Percentiles rank a stretch among this genome's conserved stretches.
These are phyloP conservation scores for Eilema caniola DNA, from an alignment of 2,888 invertebrate genomes.

Conservation along the genomic window DNA sequence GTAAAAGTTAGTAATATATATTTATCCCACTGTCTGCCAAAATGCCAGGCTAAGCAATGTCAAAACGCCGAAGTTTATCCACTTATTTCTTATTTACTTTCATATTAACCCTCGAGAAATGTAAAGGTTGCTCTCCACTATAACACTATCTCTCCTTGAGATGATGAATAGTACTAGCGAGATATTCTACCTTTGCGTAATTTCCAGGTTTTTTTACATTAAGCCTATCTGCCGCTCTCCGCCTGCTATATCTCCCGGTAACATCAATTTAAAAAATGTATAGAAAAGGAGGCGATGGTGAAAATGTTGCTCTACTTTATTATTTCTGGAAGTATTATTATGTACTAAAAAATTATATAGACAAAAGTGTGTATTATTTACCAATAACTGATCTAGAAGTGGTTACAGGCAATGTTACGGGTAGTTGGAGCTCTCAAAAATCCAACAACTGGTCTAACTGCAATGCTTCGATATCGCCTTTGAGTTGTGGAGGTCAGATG, in stretches of 20 bases:
- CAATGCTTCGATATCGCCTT: too few species aligned
- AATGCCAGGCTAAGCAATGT: not conserved
- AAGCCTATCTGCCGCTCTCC: constrained; percentile 32
- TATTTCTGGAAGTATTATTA: not conserved
- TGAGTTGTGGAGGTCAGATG: too few species aligned
- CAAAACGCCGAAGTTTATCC: not conserved
- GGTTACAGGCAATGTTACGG: too few species aligned
- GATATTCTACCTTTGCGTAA: constrained; percentile 14
- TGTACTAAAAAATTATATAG: too few species aligned
- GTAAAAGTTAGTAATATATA: too few species aligned
- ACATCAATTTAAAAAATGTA: constrained; percentile 33
- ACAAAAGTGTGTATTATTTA: not conserved
- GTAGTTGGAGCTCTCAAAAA: too few species aligned
- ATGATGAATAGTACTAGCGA: not conserved
- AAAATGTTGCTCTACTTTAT: constrained; percentile 23
- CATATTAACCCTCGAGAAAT: not conserved
- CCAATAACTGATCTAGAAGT: too few species aligned
- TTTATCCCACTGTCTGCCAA: not conserved
- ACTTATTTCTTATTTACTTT: not conserved
- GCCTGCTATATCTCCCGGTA: constrained; percentile 30
- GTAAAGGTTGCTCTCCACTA: not conserved
- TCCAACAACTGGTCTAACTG: too few species aligned
- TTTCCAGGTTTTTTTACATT: constrained; percentile 29
- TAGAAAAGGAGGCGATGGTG: not conserved
- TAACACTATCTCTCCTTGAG: not conserved